Evolutionary conservation across 2,113 vertebrate species (phyloP).

Genomic region (Illadopsis cleaveri): DNA sequence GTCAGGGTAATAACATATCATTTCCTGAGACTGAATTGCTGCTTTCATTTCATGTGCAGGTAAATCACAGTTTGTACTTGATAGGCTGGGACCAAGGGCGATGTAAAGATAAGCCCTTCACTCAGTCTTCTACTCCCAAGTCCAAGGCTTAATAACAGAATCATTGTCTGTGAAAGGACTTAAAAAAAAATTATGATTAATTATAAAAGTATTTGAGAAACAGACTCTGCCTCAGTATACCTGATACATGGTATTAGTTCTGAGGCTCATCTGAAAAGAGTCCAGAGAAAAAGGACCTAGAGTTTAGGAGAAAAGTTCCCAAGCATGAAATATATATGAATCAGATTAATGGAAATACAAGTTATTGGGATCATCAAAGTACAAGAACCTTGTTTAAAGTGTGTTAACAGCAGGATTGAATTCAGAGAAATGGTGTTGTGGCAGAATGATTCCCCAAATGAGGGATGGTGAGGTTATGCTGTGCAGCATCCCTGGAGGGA

Average conservation of each 20-base stretch:
- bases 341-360: background rate
- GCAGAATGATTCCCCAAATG: background rate
- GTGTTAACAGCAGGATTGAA: background rate
- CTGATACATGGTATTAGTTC: background rate
- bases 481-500: background rate
- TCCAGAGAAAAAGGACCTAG: background rate
- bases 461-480: background rate
- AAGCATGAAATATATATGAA: background rate
- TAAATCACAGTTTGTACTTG: background rate
- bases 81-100: background rate
- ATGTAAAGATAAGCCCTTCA: conserved; percentile 20
- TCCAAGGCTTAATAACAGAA: background rate
- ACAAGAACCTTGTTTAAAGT: background rate
- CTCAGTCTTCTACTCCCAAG: background rate
- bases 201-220: background rate
- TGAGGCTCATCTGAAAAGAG: background rate
- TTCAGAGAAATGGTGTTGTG: background rate
- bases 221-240: background rate
- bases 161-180: background rate
- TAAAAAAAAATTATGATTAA: background rate
- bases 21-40: conserved; percentile 27
- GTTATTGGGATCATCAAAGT: background rate
- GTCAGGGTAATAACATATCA: background rate
- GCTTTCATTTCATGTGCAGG: conserved; percentile 6
- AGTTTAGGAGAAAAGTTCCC: background rate